Conservation (phyloP, 2,113 vertebrate genomes). For the Neodontobutis hainanensis region DNA sequence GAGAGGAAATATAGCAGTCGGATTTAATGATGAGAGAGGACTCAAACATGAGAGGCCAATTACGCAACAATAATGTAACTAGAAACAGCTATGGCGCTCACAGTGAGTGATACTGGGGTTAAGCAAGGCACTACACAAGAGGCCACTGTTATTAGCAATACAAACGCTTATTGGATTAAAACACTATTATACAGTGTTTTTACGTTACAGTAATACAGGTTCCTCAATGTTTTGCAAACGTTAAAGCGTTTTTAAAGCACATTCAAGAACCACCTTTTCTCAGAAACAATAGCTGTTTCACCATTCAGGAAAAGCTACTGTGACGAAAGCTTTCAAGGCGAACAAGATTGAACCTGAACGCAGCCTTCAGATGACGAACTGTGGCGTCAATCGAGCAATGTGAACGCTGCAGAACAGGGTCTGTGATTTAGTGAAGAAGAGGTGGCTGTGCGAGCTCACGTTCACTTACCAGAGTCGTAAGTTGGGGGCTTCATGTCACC, state of each 20-base stretch:
- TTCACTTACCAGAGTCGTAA: constrained; percentile 95
- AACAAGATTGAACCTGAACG: constrained; percentile 64
- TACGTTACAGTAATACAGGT: no score
- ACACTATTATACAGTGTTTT: not conserved
- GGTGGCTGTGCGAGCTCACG: constrained; percentile 4
- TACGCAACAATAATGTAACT: constrained; percentile 30
- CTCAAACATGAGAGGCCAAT: constrained; percentile 41
- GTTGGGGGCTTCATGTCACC: constrained; percentile 97
- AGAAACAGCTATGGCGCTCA: constrained; percentile 6
- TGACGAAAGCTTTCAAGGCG: constrained; percentile 21
- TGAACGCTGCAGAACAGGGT: constrained; percentile 28
- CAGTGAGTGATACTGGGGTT: not conserved
- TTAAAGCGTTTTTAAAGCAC: no score
- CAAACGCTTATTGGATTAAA: no score
- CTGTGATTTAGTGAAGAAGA: constrained; percentile 37
- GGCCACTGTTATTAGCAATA: no score
- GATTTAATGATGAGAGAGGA: constrained; percentile 40
- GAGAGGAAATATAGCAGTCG: constrained; percentile 41
- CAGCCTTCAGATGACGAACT: constrained; percentile 17
- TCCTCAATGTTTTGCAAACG: no score
- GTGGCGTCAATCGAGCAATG: constrained; percentile 55
- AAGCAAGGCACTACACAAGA: not conserved
- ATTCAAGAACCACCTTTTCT: no score
- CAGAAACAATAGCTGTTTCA: constrained; percentile 3
- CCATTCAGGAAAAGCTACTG: constrained; percentile 20